Evolutionary conservation across 1,140 invertebrate species (phyloP), one percentile per base, ranked within the genome.

Genomic region (Leptinotarsa undecemlineata): DNA sequence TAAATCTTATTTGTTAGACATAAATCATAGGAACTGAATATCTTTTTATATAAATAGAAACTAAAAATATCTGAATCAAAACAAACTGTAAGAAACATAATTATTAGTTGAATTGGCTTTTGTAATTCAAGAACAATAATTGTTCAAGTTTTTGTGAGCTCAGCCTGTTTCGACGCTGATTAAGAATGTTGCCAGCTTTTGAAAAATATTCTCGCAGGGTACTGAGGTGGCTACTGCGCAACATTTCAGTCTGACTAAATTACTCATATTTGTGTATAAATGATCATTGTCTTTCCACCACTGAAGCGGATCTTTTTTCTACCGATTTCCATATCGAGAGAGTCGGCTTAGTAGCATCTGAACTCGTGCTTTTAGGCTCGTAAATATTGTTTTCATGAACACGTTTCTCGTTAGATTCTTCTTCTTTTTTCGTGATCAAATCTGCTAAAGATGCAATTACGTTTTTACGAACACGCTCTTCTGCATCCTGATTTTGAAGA

Each of bases 391-490:
- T 72, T 23, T 21, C 61, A 64, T 20, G 57, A 72, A 63, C 23
- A 63, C 19, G 2, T 72, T 1, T 47, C 5, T n/a, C 17, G 14
- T 51, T n/a, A 26, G 48, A 51, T 51, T 70, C 17, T n/a, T 51
- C 48, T 17, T 66, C 78, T 76, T 69, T 71, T 64, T 63, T 76
- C 48, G 3, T 74, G 33, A 72, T 72, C 42, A 71, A 57, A 19
- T 74, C 73, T 15, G 66, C 68, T 48, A 80, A 71, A 57, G 33
- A 48, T 14, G 47, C 47, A 60, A 79, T 71, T 47, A 76, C 33
- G 15, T 78, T 33, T 75, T 51, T 51, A 51, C 48, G 48, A 51
- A 51, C 48, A 3, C 48, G 48, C 48, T 51, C 48, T 51, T 15
- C 48, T n/a, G 48, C 48, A 51, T 17, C 48, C 48, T 14, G 14